Conservation (phyloP, 1,140 invertebrate genomes). For the Cephus cinctus region DNA sequence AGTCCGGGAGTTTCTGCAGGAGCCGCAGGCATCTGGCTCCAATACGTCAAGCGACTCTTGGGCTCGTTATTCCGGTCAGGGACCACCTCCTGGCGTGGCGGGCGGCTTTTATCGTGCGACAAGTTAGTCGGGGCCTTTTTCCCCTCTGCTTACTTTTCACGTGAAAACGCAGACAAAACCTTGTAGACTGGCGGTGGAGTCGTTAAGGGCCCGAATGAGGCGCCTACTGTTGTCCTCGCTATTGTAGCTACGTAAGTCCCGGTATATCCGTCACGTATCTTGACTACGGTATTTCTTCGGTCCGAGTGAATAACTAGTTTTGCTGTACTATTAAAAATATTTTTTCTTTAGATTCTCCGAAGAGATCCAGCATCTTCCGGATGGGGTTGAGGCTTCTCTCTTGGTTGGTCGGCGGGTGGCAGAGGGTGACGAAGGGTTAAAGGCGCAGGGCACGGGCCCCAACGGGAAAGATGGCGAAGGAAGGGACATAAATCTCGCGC, state of each 20-base stretch:
- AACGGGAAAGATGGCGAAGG: background rate
- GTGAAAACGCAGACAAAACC: slow-evolving; percentile 15
- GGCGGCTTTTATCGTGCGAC: slow-evolving; percentile 37
- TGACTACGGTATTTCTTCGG: background rate
- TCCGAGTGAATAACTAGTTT: no score
- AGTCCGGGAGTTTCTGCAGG: background rate
- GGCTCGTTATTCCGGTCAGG: slow-evolving; percentile 34
- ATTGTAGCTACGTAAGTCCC: slow-evolving; percentile 8
- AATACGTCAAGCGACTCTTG: slow-evolving; percentile 8
- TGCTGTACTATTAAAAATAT: no score
- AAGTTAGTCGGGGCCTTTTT: slow-evolving; percentile 28
- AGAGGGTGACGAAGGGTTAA: background rate
- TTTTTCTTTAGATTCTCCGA: no score
- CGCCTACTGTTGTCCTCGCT: slow-evolving; percentile 16
- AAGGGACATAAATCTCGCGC: background rate
- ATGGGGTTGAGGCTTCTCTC: background rate
- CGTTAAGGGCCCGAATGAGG: slow-evolving; percentile 34
- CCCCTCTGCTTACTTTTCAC: no score
- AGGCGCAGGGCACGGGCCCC: background rate
- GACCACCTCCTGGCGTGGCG: slow-evolving; percentile 35
- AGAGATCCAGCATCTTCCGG: background rate
- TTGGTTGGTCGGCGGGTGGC: background rate
- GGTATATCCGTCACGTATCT: background rate
- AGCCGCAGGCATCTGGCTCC: slow-evolving; percentile 14
- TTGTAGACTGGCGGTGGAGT: slow-evolving; percentile 21